phyloP scores from a whole-genome alignment of 2,113 vertebrate species.

The Pampusana beccarii region DNA sequence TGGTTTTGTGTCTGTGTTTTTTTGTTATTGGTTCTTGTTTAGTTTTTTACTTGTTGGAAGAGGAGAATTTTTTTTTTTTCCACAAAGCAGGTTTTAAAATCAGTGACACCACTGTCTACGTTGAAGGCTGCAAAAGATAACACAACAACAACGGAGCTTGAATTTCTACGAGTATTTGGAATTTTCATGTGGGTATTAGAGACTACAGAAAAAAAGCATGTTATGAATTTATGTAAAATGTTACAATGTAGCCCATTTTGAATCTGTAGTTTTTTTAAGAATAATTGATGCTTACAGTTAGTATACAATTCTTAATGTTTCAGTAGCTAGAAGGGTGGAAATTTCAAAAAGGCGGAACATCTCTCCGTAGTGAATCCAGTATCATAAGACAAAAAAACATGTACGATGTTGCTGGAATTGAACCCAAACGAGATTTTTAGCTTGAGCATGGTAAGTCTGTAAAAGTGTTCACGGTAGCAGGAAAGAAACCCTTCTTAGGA shows the following conservation, averaged over 20 bases:
- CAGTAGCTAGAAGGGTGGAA: not conserved
- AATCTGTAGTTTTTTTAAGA: not conserved
- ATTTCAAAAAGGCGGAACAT: not conserved
- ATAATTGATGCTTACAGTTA: not conserved
- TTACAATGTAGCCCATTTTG: not conserved
- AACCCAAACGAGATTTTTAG: not conserved
- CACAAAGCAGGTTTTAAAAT: not conserved
- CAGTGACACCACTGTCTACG: rapidly evolving
- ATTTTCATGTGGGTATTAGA: not conserved
- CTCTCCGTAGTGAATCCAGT: not conserved
- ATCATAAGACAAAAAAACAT: not conserved
- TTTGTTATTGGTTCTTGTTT: not conserved
- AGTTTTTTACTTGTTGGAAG: not conserved
- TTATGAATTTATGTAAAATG: not conserved
- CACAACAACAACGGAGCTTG: not conserved
- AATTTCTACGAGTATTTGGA: not conserved
- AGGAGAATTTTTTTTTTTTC: no score
- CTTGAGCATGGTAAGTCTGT: not conserved
- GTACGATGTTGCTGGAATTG: not conserved
- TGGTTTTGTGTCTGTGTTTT: not conserved
- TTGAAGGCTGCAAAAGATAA: not conserved
- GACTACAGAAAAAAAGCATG: not conserved
- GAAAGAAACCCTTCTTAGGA: not conserved
- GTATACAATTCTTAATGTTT: not conserved
- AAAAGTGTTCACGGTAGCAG: not conserved